A percentile compares a stretch with the other conserved stretches of the same genome.
These are phyloP conservation scores for Sesia apiformis DNA, from an alignment of 2,888 invertebrate genomes.

Conservation along the genomic window DNA sequence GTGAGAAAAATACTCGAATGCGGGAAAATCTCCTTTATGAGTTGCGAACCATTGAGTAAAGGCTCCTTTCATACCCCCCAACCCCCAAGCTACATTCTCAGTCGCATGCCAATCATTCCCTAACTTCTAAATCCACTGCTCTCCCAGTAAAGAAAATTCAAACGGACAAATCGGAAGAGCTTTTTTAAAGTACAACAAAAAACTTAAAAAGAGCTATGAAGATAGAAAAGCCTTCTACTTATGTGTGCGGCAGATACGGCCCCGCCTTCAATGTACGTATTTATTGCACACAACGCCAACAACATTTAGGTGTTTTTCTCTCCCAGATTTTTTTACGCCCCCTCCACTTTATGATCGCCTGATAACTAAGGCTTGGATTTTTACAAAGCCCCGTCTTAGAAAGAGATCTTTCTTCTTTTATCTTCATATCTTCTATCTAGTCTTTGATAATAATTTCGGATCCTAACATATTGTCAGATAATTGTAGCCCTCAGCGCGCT, in stretches of 20 bases:
- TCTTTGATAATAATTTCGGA: too few species aligned
- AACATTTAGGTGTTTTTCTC: too few species aligned
- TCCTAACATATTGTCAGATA: too few species aligned
- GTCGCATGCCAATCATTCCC: slow-evolving; percentile 44
- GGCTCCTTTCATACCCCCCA: slow-evolving; percentile 17
- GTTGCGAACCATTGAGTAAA: slow-evolving; percentile 19
- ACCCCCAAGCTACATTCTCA: slow-evolving; percentile 15
- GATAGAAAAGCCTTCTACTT: slow-evolving; percentile 18
- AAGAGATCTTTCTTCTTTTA: background rate
- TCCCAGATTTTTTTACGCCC: slow-evolving; percentile 8
- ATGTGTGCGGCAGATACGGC: slow-evolving; percentile 13
- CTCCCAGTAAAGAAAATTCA: slow-evolving; percentile 65
- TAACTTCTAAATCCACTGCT: slow-evolving; percentile 29
- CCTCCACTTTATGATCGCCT: slow-evolving; percentile 25
- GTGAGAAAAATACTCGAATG: slow-evolving; percentile 67
- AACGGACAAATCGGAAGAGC: slow-evolving; percentile 58
- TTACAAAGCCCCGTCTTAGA: slow-evolving; percentile 33
- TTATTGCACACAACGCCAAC: too few species aligned
- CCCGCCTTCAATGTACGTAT: too few species aligned
- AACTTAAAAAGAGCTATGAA: slow-evolving; percentile 35
- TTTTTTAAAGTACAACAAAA: slow-evolving; percentile 56
- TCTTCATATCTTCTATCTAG: background rate
- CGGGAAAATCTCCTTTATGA: slow-evolving; percentile 69
- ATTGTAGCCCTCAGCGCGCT: background rate
- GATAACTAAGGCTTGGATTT: slow-evolving; percentile 39